These are phyloP conservation scores for Pseudomyrmex flavicornis DNA, from an alignment of 1,140 invertebrate genomes.

Conservation along the genomic window DNA sequence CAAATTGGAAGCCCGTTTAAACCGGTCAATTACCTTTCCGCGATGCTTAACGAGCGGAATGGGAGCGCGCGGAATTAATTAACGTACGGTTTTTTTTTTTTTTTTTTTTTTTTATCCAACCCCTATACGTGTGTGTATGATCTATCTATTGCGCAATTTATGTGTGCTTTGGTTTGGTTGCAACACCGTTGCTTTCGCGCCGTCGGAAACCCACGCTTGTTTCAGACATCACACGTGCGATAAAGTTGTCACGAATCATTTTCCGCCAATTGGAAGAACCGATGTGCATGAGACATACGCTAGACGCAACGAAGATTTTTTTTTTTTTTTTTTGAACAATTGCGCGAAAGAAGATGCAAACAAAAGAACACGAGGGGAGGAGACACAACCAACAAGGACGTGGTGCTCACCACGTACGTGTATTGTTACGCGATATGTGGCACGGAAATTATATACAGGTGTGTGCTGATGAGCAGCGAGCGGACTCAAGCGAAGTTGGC, in stretches of 20 bases:
- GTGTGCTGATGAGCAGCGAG: too few relatives aligned
- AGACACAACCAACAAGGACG: background rate
- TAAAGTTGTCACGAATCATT: conserved; percentile 14
- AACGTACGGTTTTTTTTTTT: conserved; percentile 36
- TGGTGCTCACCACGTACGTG: background rate
- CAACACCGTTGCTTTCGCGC: background rate
- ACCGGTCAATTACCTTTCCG: conserved; percentile 40
- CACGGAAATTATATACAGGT: conserved; percentile 19
- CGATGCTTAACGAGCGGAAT: conserved; percentile 43
- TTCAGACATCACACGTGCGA: too few relatives aligned
- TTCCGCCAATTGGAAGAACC: background rate
- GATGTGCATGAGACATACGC: too few relatives aligned
- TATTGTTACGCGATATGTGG: background rate
- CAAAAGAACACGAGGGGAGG: too few relatives aligned
- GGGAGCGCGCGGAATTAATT: conserved; percentile 40
- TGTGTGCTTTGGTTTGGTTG: background rate
- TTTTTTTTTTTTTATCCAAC: background rate
- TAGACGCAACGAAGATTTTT: too few relatives aligned
- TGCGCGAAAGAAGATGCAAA: too few relatives aligned
- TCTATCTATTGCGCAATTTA: conserved; percentile 41
- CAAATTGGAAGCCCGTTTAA: conserved; percentile 24
- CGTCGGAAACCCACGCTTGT: background rate
- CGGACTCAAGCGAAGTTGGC: background rate
- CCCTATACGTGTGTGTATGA: too few relatives aligned
- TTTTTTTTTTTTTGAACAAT: background rate